Conservation (phyloP, 2,888 invertebrate genomes). For the Creontiades dilutus region DNA sequence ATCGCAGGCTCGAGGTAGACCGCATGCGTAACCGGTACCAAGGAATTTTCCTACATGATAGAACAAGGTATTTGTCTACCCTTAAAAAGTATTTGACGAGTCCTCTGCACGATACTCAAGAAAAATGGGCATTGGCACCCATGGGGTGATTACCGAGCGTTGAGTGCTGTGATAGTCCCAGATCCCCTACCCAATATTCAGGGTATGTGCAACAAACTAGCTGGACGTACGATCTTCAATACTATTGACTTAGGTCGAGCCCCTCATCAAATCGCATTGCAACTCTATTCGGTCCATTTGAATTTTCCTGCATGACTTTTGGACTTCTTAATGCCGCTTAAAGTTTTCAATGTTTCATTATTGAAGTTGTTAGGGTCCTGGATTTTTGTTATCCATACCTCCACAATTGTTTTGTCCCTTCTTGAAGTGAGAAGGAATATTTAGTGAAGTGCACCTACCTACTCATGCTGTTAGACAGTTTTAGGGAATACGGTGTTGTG, state of each 20-base stretch:
- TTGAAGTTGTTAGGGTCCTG: slow-evolving; percentile 73
- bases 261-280: no score
- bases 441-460: background rate
- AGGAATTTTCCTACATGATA: no score
- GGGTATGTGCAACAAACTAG: background rate
- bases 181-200: background rate
- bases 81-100: no score
- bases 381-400: slow-evolving; percentile 76
- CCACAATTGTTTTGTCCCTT: slow-evolving; percentile 77
- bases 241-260: background rate
- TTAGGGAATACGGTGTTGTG: background rate
- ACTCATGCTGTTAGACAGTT: background rate
- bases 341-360: slow-evolving; percentile 76
- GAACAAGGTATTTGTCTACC: no score
- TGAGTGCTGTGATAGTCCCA: no score
- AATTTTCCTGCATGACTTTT: slow-evolving; percentile 74
- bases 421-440: slow-evolving; percentile 26
- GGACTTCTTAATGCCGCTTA: slow-evolving; percentile 75
- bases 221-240: background rate
- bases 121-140: no score
- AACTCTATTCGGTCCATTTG: no score
- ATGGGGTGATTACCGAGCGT: no score
- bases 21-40: no score
- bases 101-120: no score
- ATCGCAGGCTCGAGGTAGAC: no score